These are phyloP conservation scores for Clamator glandarius DNA, from an alignment of 2,797 vertebrate genomes.

Conservation along the genomic window DNA sequence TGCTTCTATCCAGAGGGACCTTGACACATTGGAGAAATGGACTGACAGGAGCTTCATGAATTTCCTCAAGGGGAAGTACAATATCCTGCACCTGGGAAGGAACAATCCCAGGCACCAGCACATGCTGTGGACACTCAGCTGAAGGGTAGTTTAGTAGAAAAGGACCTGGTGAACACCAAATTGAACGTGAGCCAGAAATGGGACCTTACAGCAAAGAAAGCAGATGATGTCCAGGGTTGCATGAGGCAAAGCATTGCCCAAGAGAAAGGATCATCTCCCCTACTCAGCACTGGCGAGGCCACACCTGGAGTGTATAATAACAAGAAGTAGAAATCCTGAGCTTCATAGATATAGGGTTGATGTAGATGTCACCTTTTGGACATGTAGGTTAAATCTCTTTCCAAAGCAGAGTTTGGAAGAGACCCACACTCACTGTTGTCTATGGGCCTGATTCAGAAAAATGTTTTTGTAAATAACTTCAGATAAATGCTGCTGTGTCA, in stretches of 20 bases:
- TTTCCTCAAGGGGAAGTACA: neutral
- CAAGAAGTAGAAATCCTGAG: neutral
- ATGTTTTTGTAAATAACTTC: neutral
- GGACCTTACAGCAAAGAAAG: neutral
- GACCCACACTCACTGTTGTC: neutral
- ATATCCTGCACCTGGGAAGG: neutral
- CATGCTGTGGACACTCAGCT: neutral
- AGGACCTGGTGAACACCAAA: neutral
- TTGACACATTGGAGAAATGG: neutral
- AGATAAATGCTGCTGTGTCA: neutral
- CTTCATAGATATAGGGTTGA: neutral
- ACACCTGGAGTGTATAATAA: neutral
- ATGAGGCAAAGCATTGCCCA: neutral
- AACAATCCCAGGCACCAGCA: neutral
- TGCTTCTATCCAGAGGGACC: neutral
- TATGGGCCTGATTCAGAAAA: neutral
- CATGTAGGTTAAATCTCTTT: too few species aligned
- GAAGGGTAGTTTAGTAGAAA: neutral
- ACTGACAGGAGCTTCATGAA: neutral
- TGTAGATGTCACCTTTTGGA: too few species aligned
- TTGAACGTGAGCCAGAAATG: neutral
- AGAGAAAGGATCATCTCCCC: neutral
- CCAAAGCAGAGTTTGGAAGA: neutral
- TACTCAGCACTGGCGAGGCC: neutral
- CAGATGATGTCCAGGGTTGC: neutral